Base-by-base conservation (phyloP, 92 coral and sea anemone species). In the Metridium senile region DNA sequence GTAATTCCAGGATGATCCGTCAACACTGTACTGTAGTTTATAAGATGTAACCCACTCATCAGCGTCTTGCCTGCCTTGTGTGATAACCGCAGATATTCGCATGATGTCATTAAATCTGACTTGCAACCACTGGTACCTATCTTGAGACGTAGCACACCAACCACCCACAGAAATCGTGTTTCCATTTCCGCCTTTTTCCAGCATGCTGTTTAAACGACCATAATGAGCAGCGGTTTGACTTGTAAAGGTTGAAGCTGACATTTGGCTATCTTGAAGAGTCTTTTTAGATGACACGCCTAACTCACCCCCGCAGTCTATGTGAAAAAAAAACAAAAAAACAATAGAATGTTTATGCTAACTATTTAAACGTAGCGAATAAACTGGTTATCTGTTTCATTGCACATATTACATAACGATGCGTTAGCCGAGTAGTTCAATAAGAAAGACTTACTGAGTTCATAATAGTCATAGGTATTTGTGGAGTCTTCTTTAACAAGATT, bases 31-130 rank as follows among this genome's bases (percentile, higher is more conserved):
- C 34, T 88, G 69, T 20, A 91, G 68, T 62, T 82, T 83, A 58
- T 91, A 91, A 22, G 27, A n/a, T 32, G n/a, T 91, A 34, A 91
- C 97, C 83, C 90, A 85, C 23, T 88, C 81, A 46, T 73, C 79
- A 34, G n/a, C 25, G 75, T 82, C 91, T 21, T 74, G 65, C 32
- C 87, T 74, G 20, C 97, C 97, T 82, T 91, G 97, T 11, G 93
- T 91, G 39, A 86, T 86, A n/a, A 88, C 97, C 4, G 86, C 97
- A 19, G 97, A 64, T 33, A 91, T 53, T 62, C 81, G 34, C 51
- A 62, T 81, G 4, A 81, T 26, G 1, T 43, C 30, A 61, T 72
- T 52, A 17, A 88, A 74, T 23, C 63, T 66, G 39, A 91, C 70
- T 57, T 85, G 93, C 10, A 91, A 84, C 82, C 84, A 91, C 62